Percentiles rank a stretch among this genome's conserved stretches.
These are phyloP conservation scores for Fregata magnificens DNA, from an alignment of 2,113 vertebrate genomes.

Conservation along the genomic window DNA sequence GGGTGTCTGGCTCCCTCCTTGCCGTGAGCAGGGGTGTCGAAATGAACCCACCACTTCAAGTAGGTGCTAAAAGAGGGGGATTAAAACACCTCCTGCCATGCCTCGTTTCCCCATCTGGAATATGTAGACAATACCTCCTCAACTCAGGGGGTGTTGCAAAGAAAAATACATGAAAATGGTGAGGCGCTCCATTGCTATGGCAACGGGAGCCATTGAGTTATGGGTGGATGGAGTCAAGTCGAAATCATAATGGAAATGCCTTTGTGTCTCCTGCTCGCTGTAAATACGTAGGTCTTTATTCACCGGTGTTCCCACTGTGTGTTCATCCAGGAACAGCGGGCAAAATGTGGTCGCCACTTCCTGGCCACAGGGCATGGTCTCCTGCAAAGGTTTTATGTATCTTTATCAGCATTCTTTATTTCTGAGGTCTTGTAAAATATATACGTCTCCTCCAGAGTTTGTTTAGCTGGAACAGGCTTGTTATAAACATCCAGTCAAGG, in stretches of 20 bases:
- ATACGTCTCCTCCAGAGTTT: not conserved
- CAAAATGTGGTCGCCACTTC: not conserved
- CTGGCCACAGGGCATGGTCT: not conserved
- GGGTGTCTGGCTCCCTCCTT: not conserved
- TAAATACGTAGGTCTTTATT: not conserved
- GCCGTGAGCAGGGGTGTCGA: fast-evolving
- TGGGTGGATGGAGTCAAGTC: not conserved
- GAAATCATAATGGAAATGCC: not conserved
- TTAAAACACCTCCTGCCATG: not conserved
- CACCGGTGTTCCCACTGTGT: fast-evolving
- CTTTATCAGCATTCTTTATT: not conserved
- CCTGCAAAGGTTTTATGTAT: not conserved
- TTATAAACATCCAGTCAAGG: not conserved
- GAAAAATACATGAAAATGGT: not conserved
- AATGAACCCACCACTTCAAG: not conserved
- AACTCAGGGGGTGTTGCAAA: fast-evolving
- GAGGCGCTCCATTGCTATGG: slow-evolving; percentile 3
- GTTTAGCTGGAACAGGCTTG: not conserved
- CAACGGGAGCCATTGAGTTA: not conserved
- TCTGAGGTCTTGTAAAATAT: not conserved
- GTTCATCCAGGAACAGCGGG: not conserved
- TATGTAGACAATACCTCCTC: not conserved
- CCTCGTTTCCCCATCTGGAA: not conserved
- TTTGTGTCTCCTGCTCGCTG: not conserved
- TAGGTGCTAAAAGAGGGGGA: not conserved